phyloP scores from a whole-genome alignment of 2,888 invertebrate genomes.

The Cheilosia urbana region DNA sequence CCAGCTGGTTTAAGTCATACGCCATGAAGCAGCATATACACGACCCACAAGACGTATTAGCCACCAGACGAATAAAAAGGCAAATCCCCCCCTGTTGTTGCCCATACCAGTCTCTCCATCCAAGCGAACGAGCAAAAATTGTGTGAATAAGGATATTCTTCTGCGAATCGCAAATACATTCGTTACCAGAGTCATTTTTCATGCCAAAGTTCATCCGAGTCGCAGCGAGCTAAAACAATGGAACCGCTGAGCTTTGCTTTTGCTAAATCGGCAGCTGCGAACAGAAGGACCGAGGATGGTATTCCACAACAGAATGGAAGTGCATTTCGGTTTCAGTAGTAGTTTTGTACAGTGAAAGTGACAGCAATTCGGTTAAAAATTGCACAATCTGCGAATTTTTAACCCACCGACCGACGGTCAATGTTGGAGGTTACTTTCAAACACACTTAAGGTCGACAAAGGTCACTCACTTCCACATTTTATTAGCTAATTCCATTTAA shows the following conservation, averaged over 20 bases:
- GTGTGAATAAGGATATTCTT: conserved; percentile 57
- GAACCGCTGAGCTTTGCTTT: conserved; percentile 71
- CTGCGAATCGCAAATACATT: conserved; percentile 67
- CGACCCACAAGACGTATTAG: conserved; percentile 40
- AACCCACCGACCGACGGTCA: conserved; percentile 1
- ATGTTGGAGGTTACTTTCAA: conserved; percentile 3
- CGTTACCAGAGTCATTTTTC: conserved; percentile 75
- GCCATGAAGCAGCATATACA: conserved; percentile 16
- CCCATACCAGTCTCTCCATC: background rate
- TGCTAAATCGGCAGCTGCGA: conserved; percentile 29
- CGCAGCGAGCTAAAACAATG: conserved; percentile 70
- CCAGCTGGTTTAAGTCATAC: conserved; percentile 54
- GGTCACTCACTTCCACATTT: conserved; percentile 29
- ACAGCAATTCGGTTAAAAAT: conserved; percentile 33
- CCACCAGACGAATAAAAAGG: background rate
- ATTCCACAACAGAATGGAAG: conserved; percentile 25
- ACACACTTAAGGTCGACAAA: background rate
- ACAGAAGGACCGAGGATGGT: conserved; percentile 18
- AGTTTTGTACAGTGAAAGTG: conserved; percentile 20
- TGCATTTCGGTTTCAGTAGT: conserved; percentile 44
- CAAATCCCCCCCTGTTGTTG: conserved; percentile 6
- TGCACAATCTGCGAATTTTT: conserved; percentile 33
- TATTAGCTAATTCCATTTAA: conserved; percentile 8
- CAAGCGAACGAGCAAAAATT: conserved; percentile 32
- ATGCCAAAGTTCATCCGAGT: conserved; percentile 75